Evolutionary conservation across 2,888 invertebrate species (phyloP), one percentile per base, ranked within the genome.

Genomic region (Halictus quadricinctus): DNA sequence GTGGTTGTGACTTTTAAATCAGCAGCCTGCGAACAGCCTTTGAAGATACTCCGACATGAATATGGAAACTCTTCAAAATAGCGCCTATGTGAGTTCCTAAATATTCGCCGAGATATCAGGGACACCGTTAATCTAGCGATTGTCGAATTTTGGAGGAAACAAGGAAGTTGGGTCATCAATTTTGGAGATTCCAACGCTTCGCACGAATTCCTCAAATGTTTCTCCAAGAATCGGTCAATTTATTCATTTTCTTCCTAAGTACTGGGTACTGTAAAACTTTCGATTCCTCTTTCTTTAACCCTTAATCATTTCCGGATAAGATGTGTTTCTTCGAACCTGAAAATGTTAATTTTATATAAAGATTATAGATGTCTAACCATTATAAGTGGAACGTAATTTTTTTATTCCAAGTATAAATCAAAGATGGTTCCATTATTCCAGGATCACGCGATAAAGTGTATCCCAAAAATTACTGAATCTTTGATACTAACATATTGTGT

Each of bases 1-100:
- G 43, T 69, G 69, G 41, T 69, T 69, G 43, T 43, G 69, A 43
- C 69, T 69, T 43, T 69, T 41, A 69, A 69, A 43, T 69, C 13
- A 36, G 25, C 29, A 7, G 29, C 4, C 29, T 12, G 25, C n/a
- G 13, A 15, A 64, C 15, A 6, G 29, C 12, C 64, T 25, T 25
- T 36, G 6, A 2, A 15, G 15, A 6, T 6, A 0, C n/a, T 12
- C 21, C 21, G 4, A n/a, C 69, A 69, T 69, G 43, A 69, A 69
- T 69, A 69, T 69, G 69, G 69, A 69, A n/a, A n/a, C 69, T 69
- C 10, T 69, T 69, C 4, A 43, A 69, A 36, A 69, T 12, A 69
- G 41, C 1, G 21, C 21, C 10, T n/a, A 41, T n/a, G 12, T 12
- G 21, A 21, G n/a, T n/a, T 29, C 25, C 29, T 3, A 29, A 64